Base-by-base conservation (phyloP, 1,140 invertebrate genomes). In the Camponotus pennsylvanicus region DNA sequence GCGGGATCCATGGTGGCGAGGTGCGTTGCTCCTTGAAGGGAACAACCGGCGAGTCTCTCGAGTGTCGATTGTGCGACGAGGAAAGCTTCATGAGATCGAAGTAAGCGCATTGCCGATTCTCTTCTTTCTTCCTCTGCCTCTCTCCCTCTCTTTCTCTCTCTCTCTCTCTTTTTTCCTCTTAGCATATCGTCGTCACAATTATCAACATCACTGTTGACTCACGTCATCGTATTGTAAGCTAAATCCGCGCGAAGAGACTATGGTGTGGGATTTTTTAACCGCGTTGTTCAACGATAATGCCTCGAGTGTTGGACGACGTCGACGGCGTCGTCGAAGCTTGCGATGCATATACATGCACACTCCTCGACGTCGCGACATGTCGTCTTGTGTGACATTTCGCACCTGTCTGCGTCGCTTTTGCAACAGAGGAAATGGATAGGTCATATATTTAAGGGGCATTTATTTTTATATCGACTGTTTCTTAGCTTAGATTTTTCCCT, bases 1-100 rank as follows among this genome's bases (percentile, higher is more conserved):
- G 21, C 87, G 69, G 86, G 40, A 55, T 80, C 32, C 40, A 73
- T 86, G 89, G 84, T 85, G 59, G 13, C 32, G 7, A 78, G 18
- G 34, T 64, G 34, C 37, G 0, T 34, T 61, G 57, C 21, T 55
- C n/a, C 40, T 61, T 80, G 45, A 79, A 66, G 34, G 32, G 63
- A 27, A 32, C 32, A 27, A 49, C 61, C 76, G 40, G 76, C 40
- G 40, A 45, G 13, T 7, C 9, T 49, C 3, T 49, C 37, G 49
- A 52, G 49, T 52, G 63, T 55, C 45, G 34, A 8, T 34, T 6
- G 15, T 9, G 21, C n/a, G 34, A n/a, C 45, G 32, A n/a, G 34
- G 34, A 27, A 1, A 27, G n/a, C 64, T 27, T 15, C 18, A 45
- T 37, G 7, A 27, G 18, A 83, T 13, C 27, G 15, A n/a, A 32